Evolutionary conservation across 2,797 vertebrate species (phyloP), one percentile per base, ranked within the genome.

Genomic region (Peromyscus melanophrys): DNA sequence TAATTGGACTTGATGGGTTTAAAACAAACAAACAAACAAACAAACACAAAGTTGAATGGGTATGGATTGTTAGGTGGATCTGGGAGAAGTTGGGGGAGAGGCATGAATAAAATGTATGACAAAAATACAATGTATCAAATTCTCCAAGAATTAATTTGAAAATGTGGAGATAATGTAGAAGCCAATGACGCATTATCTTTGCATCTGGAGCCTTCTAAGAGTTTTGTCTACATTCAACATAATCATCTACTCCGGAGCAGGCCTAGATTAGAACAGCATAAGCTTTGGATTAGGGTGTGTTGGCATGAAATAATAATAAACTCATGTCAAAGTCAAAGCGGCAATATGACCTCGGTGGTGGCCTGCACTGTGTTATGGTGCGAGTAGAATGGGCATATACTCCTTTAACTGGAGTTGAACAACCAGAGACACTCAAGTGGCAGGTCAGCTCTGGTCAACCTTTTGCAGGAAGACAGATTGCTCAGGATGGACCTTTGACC

Each of bases 231-330:
- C 77, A 90, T 95, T 97, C 49, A 93, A 29, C 77, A 34, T 82
- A 96, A 97, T 78, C 96, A 95, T 2, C 52, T 96, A 61, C 65
- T 92, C 88, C 80, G 92, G 88, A 86, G 52, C 93, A 97, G 96
- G 77, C 57, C 85, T 90, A 71, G 93, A 55, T 52, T 84, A 96
- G 75, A 78, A 96, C 25, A 87, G 89, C 71, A 49, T 46, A 96
- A 89, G 92, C 78, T 98, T 98, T 98, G 98, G 96, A 97, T 98
- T 97, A 98, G 96, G 90, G 87, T 98, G 43, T 97, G 95, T 97
- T 98, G 97, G 97, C 80, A 88, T 96, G 92, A 92, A 98, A 95
- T 96, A 98, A 97, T 98, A 98, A 98, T 98, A 98, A 98, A 96
- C 95, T 96, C 92, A 94, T 94, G 96, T 98, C 97, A 96, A 94